These are phyloP conservation scores for Meloidogyne floridensis DNA, from an alignment of 1,140 invertebrate species.

Conservation along the genomic window DNA sequence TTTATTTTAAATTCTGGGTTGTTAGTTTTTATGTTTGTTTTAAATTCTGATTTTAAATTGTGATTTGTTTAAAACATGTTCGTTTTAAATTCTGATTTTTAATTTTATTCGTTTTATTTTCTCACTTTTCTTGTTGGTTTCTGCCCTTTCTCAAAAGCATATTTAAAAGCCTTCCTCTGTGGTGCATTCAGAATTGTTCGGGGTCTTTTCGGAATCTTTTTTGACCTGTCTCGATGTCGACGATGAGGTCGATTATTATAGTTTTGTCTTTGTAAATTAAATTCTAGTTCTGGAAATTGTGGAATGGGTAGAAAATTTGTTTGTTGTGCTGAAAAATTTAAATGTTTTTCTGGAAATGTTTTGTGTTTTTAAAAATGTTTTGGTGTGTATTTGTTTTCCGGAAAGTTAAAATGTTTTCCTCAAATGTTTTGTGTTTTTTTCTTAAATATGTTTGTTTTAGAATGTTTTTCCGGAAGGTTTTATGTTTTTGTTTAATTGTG, in stretches of 20 bases:
- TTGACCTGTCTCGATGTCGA: constrained; percentile 16
- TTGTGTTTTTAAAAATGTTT: too few species aligned
- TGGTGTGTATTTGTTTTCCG: too few species aligned
- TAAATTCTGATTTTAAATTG: background rate
- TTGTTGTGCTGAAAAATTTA: background rate
- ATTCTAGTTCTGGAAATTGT: constrained; percentile 23
- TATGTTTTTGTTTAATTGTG: too few species aligned
- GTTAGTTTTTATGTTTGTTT: background rate
- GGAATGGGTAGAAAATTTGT: constrained; percentile 25
- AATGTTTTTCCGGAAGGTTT: too few species aligned
- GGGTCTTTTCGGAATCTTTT: constrained; percentile 45
- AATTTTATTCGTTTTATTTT: constrained; percentile 72
- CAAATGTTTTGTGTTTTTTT: too few species aligned
- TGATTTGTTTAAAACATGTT: too few species aligned
- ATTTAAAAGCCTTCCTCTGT: constrained; percentile 47
- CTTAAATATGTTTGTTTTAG: too few species aligned
- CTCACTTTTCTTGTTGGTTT: constrained; percentile 70
- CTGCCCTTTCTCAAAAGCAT: constrained; percentile 44
- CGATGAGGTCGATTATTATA: constrained; percentile 8
- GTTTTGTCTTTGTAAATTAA: constrained; percentile 12
- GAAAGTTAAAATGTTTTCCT: too few species aligned
- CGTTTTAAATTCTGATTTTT: background rate
- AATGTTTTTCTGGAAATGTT: too few species aligned
- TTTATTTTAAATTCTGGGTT: background rate
- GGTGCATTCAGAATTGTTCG: constrained; percentile 44